Conservation (phyloP, 1,140 invertebrate genomes). For the Uloborus diversus region DNA sequence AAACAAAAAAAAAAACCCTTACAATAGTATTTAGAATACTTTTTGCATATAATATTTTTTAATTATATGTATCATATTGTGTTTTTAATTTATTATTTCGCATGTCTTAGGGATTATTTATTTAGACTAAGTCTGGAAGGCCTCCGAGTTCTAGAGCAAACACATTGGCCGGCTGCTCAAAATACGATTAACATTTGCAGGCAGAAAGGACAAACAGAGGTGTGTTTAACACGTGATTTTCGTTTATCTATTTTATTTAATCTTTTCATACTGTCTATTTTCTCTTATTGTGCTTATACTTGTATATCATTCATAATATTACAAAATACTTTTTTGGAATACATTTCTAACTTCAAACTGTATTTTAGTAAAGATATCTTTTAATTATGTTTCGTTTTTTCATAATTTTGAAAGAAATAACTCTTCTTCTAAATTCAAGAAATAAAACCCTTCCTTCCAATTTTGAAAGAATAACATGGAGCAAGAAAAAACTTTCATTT, state of each 20-base stretch:
- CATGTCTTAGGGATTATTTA: conserved; percentile 77
- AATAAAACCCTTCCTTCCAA: too few relatives aligned
- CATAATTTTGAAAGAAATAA: too few relatives aligned
- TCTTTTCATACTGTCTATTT: not conserved
- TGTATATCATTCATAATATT: too few relatives aligned
- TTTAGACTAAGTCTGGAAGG: conserved; percentile 79
- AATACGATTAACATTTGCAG: conserved; percentile 78
- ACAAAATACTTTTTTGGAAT: too few relatives aligned
- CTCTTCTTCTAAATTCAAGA: too few relatives aligned
- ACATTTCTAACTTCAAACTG: too few relatives aligned
- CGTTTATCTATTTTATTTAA: not conserved
- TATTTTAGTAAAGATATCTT: too few relatives aligned
- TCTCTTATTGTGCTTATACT: too few relatives aligned
- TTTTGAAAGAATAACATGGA: too few relatives aligned
- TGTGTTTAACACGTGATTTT: not conserved
- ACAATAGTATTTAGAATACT: not conserved
- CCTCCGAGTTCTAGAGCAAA: conserved; percentile 76
- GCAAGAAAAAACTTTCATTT: too few relatives aligned
- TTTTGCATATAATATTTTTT: not conserved
- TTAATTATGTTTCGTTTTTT: too few relatives aligned
- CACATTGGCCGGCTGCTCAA: conserved; percentile 77
- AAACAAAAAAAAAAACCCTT: not conserved
- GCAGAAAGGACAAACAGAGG: conserved; percentile 81
- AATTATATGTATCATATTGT: not conserved
- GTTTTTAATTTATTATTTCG: not conserved